Base-by-base conservation (phyloP, 2,113 vertebrate species). In the Pelobates fuscus region DNA sequence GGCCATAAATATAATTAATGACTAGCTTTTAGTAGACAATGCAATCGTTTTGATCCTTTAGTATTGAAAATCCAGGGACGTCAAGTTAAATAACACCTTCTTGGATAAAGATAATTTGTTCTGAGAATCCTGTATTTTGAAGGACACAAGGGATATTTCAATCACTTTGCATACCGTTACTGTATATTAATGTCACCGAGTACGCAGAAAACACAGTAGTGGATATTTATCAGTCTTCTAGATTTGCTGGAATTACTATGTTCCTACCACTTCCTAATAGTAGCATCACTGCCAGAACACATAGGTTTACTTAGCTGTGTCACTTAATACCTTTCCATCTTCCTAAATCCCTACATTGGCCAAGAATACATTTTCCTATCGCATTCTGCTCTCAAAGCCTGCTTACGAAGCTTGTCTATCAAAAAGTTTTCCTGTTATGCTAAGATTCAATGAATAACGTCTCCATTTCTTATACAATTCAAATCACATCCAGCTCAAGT, bases 1-100 rank as follows among this genome's bases (percentile, higher is more conserved):
- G 64, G 59, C 65, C 73, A 77, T 77, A 77, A 68, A 77, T 61
- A 77, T 68, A 68, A 77, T 77, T 77, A 77, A 77, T 68, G 73
- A 61, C 57, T 61, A 77, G 73, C 57, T 68, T 68, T 68, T 77
- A 75, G 43, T 37, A 61, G 73, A 54, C 73, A 77, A 68, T 77
- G 65, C 17, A 41, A 68, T 68, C 57, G 17, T 67, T 77, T 61
- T 77, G 73, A 77, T 77, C 73, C 65, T 52, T 77, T 68, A 49
- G 26, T 26, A 68, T 46, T 61, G 55, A 77, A 59, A 77, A 61
- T 52, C 73, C 11, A 52, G 27, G 18, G 73, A 67, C 14, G 18
- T 77, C 65, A 68, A 49, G 64, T 77, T 77, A 77, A 76, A 77
- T 61, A 68, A 49, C 64, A 76, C 65, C 64, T 77, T 61, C 25